Conservation (phyloP, 2,888 invertebrate species). For the Tridacna crocea region DNA sequence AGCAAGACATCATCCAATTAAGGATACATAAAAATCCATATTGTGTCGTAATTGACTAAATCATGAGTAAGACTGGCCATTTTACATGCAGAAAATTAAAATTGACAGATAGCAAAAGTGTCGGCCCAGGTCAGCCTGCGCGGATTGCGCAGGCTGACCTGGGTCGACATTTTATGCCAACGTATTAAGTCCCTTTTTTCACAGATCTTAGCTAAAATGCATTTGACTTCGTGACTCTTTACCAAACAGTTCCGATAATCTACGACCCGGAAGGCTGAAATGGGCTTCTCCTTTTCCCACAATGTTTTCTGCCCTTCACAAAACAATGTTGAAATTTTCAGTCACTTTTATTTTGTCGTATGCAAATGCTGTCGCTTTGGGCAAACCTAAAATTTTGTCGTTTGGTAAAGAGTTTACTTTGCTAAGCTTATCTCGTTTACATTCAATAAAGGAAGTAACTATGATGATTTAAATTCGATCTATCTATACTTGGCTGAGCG, state of each 20-base stretch:
- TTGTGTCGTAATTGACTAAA: neutral
- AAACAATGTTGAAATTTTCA: no score
- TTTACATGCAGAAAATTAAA: neutral
- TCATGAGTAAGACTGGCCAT: neutral
- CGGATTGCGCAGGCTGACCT: neutral
- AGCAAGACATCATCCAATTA: neutral
- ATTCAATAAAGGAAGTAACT: no score
- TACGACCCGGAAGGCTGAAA: neutral
- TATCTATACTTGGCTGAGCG: no score
- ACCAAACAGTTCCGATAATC: neutral
- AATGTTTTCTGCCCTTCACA: no score
- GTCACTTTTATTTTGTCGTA: no score
- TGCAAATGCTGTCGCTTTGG: no score
- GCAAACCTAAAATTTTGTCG: no score
- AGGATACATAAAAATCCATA: neutral
- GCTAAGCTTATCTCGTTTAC: no score
- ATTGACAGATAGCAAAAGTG: neutral
- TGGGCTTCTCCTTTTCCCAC: neutral
- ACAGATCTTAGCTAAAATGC: neutral
- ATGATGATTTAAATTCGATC: no score
- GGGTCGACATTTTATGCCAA: neutral
- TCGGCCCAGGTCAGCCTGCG: neutral
- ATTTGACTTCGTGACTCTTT: neutral
- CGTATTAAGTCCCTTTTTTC: neutral
- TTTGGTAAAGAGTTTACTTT: no score